Evolutionary conservation across 2,797 vertebrate species (phyloP), one percentile per base, ranked within the genome.

Genomic region (Myripristis murdjan): DNA sequence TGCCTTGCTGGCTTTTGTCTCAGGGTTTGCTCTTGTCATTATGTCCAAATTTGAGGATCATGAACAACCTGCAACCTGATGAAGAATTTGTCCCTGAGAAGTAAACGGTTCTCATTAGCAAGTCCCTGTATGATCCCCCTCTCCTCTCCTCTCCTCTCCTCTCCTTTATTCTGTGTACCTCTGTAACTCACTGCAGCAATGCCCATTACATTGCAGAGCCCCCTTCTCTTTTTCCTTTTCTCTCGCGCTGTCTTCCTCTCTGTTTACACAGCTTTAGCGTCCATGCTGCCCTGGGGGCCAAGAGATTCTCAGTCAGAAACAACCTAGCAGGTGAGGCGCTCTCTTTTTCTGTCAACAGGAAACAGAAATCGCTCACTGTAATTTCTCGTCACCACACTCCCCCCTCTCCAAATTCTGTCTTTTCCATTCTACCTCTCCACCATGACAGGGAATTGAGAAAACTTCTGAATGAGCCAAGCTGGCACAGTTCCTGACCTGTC

Each of bases 391-490:
- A 28, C 53, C 20, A 64, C 61, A 41, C 26, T 60, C 64, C 48
- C 4, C 2, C n/a, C 41, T 51, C 39, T 23, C n/a, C 33, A n/a
- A 24, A 49, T 52, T 64, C 1, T n/a, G 43, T 54, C 3, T 3
- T 23, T 68, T 33, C 18, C 28, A 23, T 49, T 48, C 63, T 26
- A 23, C 53, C 18, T 82, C 70, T 68, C 7, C 18, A 51, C 15
- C 62, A 55, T 43, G 58, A 73, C 44, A 67, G 64, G 71, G 51
- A 73, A 82, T 48, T 37, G 26, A 47, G 47, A 24, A 66, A 66
- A 77, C 52, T 41, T 82, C 33, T 31, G 57, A 85, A 77, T 70
- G 59, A 83, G 82, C 61, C 41, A 54, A 75, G 78, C 79, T 86
- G 82, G 64, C 73, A 71, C 67, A 55, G 26, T 74, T 77, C 76